Evolutionary conservation across 2,797 vertebrate genomes (phyloP), one percentile per base, ranked within the genome.

Genomic region (Hydrolagus colliei): DNA sequence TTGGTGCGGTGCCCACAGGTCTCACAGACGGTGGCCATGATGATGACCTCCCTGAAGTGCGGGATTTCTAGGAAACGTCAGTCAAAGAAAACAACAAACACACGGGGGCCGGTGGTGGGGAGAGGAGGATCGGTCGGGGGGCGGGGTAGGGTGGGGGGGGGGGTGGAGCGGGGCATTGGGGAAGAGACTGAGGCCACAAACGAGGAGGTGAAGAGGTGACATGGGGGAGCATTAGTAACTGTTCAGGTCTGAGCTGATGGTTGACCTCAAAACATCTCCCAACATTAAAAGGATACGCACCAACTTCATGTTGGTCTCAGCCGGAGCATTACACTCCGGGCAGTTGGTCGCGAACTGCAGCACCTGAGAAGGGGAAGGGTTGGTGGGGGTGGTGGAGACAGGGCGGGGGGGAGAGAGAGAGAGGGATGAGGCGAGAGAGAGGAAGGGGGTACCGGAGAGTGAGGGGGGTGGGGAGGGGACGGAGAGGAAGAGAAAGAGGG

Each of bases 1-100:
- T 98, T 99, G n/a, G 97, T 99, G 85, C 97, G 94, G 89, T 97
- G 95, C 79, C 97, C 95, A 0, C 98, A 99, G 86, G 90, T 91
- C 87, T 98, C 97, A 0, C 98, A 99, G 92, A 94, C 97, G 0
- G 97, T 98, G 67, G 98, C 98, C 98, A 99, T 99, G 91, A 99
- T 98, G 87, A 99, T 91, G 75, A 98, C 97, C 52, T 99, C 98
- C 88, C 98, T 99, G 89, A 99, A 99, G 91, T 99, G 97, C 0
- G 98, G 98, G 89, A 99, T 97, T 91, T 97, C 96, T 96, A 10
- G 88, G 32, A 86, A 88, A 76, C 4, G 1, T 2, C 1, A 4
- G 88, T 94, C 88, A 95, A 93, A 90, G 90, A 85, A 89, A 86
- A n/a, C n/a, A n/a, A n/a, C n/a, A n/a, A n/a, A 18, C 27, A 87